phyloP scores from a whole-genome alignment of 2,888 invertebrate genomes.

The Mechanitis messenoides region DNA sequence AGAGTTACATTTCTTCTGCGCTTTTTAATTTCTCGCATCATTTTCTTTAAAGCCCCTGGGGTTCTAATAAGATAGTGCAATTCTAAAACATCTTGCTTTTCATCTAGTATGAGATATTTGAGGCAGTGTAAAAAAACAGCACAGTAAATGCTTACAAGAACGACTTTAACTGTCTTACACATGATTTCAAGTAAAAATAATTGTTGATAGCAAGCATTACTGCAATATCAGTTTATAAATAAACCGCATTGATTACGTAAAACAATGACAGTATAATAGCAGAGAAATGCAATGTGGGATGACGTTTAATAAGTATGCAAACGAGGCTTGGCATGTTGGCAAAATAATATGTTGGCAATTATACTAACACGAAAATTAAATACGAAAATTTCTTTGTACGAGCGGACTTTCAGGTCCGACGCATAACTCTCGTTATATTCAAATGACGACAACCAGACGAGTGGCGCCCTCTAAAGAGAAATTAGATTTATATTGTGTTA shows the following conservation, averaged over 20 bases:
- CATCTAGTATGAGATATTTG: conserved; percentile 31
- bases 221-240: too few species aligned
- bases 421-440: conserved; percentile 49
- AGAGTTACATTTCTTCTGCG: conserved; percentile 32
- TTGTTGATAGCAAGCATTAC: too few species aligned
- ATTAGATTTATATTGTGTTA: conserved; percentile 23
- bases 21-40: conserved; percentile 37
- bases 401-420: conserved; percentile 35
- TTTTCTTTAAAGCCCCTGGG: conserved; percentile 33
- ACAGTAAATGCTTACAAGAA: conserved; percentile 41
- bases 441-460: conserved; percentile 56
- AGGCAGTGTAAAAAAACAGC: conserved; percentile 43
- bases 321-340: conserved; percentile 40
- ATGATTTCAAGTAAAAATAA: conserved; percentile 32
- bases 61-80: conserved; percentile 42
- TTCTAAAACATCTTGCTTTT: conserved; percentile 38
- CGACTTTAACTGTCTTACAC: conserved; percentile 45
- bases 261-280: background rate
- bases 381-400: conserved; percentile 64
- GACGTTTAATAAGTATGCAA: conserved; percentile 42
- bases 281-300: background rate
- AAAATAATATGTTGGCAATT: conserved; percentile 58
- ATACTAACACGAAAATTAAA: conserved; percentile 67
- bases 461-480: conserved; percentile 34
- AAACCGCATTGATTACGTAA: too few species aligned